phyloP scores from a whole-genome alignment of 2,888 invertebrate species.

The Epinotia bilunana region DNA sequence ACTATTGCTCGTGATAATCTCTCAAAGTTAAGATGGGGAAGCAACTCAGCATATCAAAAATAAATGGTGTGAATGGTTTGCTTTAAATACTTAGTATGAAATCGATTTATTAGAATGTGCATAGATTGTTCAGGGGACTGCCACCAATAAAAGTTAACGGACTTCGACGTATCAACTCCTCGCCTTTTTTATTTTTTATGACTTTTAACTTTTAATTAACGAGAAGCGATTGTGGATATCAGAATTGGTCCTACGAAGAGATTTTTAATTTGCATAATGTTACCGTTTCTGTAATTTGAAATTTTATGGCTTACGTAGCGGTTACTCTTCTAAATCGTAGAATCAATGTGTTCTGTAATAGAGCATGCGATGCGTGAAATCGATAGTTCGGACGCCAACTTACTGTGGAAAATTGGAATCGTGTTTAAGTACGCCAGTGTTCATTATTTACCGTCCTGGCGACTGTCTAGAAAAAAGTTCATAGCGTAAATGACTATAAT shows the following conservation, averaged over 20 bases:
- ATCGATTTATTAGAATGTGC: constrained; percentile 28
- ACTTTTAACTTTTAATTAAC: constrained; percentile 50
- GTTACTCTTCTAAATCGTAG: constrained; percentile 45
- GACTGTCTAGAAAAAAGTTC: not conserved
- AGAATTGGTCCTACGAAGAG: constrained; percentile 59
- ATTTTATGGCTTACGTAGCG: constrained; percentile 67
- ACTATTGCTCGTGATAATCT: constrained; percentile 35
- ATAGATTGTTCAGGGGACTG: constrained; percentile 37
- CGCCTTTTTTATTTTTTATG: constrained; percentile 56
- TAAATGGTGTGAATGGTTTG: not conserved
- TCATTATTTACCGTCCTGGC: constrained; percentile 3
- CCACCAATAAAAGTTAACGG: constrained; percentile 59
- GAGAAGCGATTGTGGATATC: constrained; percentile 51
- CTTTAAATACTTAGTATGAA: not conserved
- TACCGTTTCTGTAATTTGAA: constrained; percentile 67
- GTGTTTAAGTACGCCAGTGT: not conserved
- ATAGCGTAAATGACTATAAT: not conserved
- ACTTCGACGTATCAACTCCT: constrained; percentile 46
- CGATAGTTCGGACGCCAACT: constrained; percentile 14
- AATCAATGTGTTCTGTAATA: constrained; percentile 31
- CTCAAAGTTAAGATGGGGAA: not conserved
- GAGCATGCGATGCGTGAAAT: constrained; percentile 39
- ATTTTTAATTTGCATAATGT: constrained; percentile 68
- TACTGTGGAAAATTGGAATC: constrained; percentile 36
- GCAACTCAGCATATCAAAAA: not conserved